Evolutionary conservation across 2,888 invertebrate genomes (phyloP).

Genomic region (Plemyria rubiginata): DNA sequence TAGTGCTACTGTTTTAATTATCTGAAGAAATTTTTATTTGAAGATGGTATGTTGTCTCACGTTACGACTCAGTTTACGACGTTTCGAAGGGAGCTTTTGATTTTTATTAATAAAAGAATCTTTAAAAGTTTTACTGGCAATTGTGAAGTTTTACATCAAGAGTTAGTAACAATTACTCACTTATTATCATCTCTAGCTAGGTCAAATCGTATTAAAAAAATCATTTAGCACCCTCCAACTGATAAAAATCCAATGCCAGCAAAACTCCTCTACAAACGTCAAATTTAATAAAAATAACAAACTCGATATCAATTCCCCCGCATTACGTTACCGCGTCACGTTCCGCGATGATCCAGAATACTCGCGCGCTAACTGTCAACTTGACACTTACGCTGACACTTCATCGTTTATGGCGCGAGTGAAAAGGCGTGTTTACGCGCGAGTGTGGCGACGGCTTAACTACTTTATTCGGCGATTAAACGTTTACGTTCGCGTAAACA

Average conservation of each 20-base stretch:
- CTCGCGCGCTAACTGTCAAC: constrained; percentile 26
- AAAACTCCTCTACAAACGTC: constrained; percentile 6
- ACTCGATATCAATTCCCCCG: constrained; percentile 35
- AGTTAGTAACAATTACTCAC: too few relatives aligned
- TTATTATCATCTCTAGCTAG: too few relatives aligned
- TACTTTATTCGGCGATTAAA: constrained; percentile 30
- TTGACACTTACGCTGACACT: constrained; percentile 26
- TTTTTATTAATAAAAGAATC: too few relatives aligned
- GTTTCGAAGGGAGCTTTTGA: too few relatives aligned
- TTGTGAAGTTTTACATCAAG: too few relatives aligned
- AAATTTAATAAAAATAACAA: constrained; percentile 34
- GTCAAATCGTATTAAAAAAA: not conserved
- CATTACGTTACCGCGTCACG: constrained; percentile 35
- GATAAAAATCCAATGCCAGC: constrained; percentile 6
- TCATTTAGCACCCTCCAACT: not conserved
- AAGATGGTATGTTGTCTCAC: too few relatives aligned
- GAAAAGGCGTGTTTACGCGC: constrained; percentile 26
- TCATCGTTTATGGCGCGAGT: constrained; percentile 34
- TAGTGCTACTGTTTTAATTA: not conserved
- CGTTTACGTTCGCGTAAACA: constrained; percentile 22
- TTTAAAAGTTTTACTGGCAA: too few relatives aligned
- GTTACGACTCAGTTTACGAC: too few relatives aligned
- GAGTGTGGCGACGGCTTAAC: constrained; percentile 26
- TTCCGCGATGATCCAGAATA: constrained; percentile 32
- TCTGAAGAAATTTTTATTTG: not conserved